Conservation (phyloP, 2,797 vertebrate genomes). For the Synaphobranchus kaupii region DNA sequence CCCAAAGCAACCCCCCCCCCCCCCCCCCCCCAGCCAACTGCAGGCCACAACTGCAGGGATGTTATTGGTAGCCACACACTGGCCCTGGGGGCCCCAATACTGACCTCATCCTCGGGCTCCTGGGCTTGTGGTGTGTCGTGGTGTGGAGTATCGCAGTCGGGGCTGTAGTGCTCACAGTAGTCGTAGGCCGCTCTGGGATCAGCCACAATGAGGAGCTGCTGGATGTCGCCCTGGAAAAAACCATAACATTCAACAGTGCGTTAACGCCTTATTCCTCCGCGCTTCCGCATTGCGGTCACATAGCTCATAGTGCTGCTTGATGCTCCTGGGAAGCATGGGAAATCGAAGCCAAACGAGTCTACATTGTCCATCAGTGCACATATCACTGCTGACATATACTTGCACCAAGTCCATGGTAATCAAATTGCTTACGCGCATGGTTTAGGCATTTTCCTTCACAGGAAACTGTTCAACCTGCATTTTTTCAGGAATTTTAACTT, state of each 20-base stretch:
- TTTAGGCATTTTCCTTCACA: not conserved
- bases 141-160: conserved; percentile 90
- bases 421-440: not conserved
- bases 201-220: conserved; percentile 89
- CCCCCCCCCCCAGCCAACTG: not conserved
- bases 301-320: not conserved
- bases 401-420: not conserved
- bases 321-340: not conserved
- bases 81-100: conserved; percentile 55
- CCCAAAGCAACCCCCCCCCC: too few relatives aligned
- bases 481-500: not conserved
- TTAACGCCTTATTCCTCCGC: conserved; percentile 15
- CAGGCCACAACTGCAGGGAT: not conserved
- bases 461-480: not conserved
- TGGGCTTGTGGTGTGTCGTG: conserved; percentile 89
- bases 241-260: conserved; percentile 23
- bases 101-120: conserved; percentile 84
- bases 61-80: not conserved
- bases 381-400: not conserved
- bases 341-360: not conserved
- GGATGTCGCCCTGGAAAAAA: conserved; percentile 90
- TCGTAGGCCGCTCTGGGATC: conserved; percentile 91
- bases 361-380: not conserved
- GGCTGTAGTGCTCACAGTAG: conserved; percentile 98
- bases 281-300: conserved; percentile 14